Conservation (phyloP, 2,888 invertebrate genomes). For the Tridacna gigas region DNA sequence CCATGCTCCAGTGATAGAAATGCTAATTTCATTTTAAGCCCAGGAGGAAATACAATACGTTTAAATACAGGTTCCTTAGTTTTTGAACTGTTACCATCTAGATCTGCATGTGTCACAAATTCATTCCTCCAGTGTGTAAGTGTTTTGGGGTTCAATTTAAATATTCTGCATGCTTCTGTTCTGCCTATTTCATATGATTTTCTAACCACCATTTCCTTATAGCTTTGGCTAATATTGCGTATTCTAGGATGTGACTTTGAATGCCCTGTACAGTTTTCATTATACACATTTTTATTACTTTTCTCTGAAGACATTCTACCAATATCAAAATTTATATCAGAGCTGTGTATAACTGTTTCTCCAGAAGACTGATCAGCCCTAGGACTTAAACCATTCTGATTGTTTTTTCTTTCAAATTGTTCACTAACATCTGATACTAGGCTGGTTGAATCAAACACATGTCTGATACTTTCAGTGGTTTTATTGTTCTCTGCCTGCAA, state of each 20-base stretch:
- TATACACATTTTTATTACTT: no score
- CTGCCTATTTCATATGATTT: slow-evolving; percentile 9
- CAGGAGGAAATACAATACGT: background rate
- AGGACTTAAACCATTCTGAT: background rate
- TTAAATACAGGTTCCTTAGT: background rate
- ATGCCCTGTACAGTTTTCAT: no score
- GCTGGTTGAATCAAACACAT: background rate
- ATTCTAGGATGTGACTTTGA: background rate
- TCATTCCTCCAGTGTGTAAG: background rate
- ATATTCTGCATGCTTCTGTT: background rate
- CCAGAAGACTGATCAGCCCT: background rate
- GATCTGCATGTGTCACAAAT: background rate
- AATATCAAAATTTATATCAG: no score
- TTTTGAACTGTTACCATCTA: background rate
- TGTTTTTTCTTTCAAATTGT: background rate
- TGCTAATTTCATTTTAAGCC: slow-evolving; percentile 45
- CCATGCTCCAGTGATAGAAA: slow-evolving; percentile 33
- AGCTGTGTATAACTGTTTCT: no score
- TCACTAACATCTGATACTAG: background rate
- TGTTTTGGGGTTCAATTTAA: background rate
- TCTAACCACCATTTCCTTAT: background rate
- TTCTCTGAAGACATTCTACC: no score
- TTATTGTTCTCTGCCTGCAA: background rate
- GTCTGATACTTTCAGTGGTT: background rate
- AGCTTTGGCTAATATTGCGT: background rate